A percentile compares a stretch with the other conserved stretches of the same genome.
Evolutionary conservation across 2,797 vertebrate genomes (phyloP).

Genomic region (Oreortyx pictus): DNA sequence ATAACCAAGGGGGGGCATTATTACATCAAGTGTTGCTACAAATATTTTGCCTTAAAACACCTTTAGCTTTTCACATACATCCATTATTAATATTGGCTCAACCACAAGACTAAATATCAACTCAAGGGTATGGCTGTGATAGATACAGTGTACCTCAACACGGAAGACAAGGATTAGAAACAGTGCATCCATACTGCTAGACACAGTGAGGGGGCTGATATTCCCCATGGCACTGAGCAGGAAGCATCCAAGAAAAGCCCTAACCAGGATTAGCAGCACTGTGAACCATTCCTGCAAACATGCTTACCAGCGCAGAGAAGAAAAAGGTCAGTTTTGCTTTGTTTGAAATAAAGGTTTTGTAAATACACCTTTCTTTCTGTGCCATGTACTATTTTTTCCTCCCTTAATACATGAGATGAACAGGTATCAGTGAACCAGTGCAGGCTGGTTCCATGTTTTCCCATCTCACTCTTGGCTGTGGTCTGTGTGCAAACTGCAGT

Average conservation of each 20-base stretch:
- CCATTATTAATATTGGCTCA: not conserved
- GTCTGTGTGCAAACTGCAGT: not conserved
- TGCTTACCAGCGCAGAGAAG: not conserved
- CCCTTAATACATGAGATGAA: not conserved
- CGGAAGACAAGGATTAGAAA: not conserved
- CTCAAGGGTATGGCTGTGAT: not conserved
- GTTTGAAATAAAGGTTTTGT: not conserved
- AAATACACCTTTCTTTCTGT: not conserved
- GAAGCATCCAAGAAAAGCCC: not conserved
- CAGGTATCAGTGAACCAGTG: not conserved
- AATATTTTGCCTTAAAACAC: not conserved
- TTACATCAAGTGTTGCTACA: not conserved
- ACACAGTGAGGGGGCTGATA: not conserved
- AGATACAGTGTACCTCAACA: not conserved
- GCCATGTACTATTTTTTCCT: not conserved
- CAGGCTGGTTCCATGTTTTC: not conserved
- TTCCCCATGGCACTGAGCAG: not conserved
- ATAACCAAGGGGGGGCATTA: not conserved
- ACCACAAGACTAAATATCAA: not conserved
- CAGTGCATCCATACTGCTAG: not conserved
- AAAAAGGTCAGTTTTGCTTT: not conserved
- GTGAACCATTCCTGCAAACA: not conserved
- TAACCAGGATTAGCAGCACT: not conserved
- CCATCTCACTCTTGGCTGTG: not conserved
- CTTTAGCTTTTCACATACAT: not conserved